phyloP scores from a whole-genome alignment of 2,113 vertebrate species.

The Rynchops niger region DNA sequence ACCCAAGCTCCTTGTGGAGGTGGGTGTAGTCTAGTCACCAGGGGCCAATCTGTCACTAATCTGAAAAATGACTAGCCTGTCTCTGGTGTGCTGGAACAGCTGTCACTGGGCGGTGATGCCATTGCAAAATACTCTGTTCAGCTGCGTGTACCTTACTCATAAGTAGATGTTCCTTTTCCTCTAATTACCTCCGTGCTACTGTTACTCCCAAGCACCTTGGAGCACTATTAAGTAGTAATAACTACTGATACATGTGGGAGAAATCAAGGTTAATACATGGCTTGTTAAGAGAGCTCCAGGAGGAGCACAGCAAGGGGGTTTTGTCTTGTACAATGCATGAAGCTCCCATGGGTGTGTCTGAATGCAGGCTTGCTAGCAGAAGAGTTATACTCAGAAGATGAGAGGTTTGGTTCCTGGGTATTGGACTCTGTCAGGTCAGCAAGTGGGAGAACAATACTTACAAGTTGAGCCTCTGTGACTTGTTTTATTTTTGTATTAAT shows the following conservation, averaged over 20 bases:
- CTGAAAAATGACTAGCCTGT: background rate
- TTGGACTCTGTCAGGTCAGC: background rate
- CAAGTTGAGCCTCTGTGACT: background rate
- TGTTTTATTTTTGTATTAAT: background rate
- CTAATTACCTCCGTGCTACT: background rate
- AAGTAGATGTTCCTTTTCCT: conserved; percentile 11
- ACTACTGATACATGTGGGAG: background rate
- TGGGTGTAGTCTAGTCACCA: background rate
- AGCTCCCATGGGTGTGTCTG: background rate
- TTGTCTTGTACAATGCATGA: background rate
- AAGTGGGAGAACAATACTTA: background rate
- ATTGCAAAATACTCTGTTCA: background rate
- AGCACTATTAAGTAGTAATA: conserved; percentile 8
- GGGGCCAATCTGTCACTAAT: background rate
- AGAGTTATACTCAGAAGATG: background rate
- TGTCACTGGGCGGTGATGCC: background rate
- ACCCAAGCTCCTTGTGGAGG: background rate
- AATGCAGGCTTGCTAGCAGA: background rate
- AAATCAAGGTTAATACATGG: background rate
- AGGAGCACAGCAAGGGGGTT: background rate
- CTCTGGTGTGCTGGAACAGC: background rate
- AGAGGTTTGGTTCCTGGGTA: background rate
- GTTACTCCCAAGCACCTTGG: background rate
- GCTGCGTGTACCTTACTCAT: background rate
- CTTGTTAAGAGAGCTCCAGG: background rate